Evolutionary conservation across 2,113 vertebrate species (phyloP).

Genomic region (Pollachius pollachius): DNA sequence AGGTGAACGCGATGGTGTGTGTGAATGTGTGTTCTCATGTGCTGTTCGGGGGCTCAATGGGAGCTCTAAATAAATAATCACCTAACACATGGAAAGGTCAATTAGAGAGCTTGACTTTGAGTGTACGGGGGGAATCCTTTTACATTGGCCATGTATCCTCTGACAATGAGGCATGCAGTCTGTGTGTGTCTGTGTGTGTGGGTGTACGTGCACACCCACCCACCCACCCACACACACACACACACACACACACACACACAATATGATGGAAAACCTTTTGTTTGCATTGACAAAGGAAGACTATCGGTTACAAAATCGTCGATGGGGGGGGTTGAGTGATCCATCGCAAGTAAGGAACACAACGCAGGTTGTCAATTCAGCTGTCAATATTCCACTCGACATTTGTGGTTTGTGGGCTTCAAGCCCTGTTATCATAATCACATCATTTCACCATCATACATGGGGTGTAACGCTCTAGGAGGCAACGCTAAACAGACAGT

Average conservation of each 20-base stretch:
- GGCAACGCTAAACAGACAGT: too few relatives aligned
- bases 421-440: too few relatives aligned
- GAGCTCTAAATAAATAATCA: background rate
- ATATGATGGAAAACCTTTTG: slow-evolving; percentile 48
- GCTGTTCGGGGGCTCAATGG: too few relatives aligned
- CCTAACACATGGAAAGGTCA: background rate
- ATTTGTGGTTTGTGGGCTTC: too few relatives aligned
- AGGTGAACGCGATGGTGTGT: too few relatives aligned
- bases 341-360: slow-evolving; percentile 31
- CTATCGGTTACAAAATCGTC: slow-evolving; percentile 55
- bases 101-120: background rate
- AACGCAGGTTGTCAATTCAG: slow-evolving; percentile 7
- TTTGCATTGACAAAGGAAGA: slow-evolving; percentile 45
- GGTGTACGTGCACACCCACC: slow-evolving; percentile 6
- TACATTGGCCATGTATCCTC: slow-evolving; percentile 5
- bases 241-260: background rate
- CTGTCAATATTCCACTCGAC: background rate
- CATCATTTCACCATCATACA: too few relatives aligned
- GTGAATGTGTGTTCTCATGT: too few relatives aligned
- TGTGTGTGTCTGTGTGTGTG: slow-evolving; percentile 4
- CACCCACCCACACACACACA: background rate
- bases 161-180: background rate
- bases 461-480: too few relatives aligned
- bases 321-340: slow-evolving; percentile 20
- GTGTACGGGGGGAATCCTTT: background rate